A percentile compares a stretch with the other conserved stretches of the same genome.
phyloP scores from a whole-genome alignment of 2,888 invertebrate species.

The Zhuqinia jingwanae region DNA sequence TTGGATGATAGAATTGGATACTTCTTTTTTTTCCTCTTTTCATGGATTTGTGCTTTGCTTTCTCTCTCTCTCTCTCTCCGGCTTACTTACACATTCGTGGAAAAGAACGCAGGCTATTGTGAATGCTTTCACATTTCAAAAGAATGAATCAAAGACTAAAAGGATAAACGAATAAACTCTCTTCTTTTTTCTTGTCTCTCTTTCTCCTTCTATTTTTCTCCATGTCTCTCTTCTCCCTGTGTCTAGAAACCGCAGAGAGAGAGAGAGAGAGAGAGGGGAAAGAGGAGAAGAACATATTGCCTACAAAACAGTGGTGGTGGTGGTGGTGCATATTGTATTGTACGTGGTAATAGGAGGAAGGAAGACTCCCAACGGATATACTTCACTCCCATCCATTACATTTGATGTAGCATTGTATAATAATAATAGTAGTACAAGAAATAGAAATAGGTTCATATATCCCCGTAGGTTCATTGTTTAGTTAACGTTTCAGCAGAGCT shows the following conservation, averaged over 20 bases:
- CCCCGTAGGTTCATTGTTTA: constrained; percentile 8
- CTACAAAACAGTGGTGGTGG: neutral
- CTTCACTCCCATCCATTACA: constrained; percentile 34
- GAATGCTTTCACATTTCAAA: constrained; percentile 46
- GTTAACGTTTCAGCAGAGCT: constrained; percentile 24
- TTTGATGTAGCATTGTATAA: constrained; percentile 8
- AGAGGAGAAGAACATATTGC: constrained; percentile 34
- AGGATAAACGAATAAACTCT: constrained; percentile 40
- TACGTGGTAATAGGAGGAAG: constrained; percentile 20
- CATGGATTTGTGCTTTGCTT: constrained; percentile 17
- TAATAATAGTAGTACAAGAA: neutral
- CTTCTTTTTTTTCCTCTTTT: constrained; percentile 13
- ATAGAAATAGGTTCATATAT: neutral
- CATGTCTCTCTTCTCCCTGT: neutral
- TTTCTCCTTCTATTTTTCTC: neutral
- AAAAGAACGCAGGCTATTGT: constrained; percentile 34
- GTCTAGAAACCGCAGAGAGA: constrained; percentile 6
- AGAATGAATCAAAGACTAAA: constrained; percentile 47
- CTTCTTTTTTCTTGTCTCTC: constrained; percentile 3
- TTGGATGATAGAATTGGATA: constrained; percentile 18
- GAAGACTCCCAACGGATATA: constrained; percentile 30
- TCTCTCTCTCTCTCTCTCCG: neutral
- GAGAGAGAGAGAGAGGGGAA: constrained; percentile 17
- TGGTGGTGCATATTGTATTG: neutral
- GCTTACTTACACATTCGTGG: constrained; percentile 36